Conservation (phyloP, 2,797 vertebrate species). For the Pseudochirops corinnae region DNA sequence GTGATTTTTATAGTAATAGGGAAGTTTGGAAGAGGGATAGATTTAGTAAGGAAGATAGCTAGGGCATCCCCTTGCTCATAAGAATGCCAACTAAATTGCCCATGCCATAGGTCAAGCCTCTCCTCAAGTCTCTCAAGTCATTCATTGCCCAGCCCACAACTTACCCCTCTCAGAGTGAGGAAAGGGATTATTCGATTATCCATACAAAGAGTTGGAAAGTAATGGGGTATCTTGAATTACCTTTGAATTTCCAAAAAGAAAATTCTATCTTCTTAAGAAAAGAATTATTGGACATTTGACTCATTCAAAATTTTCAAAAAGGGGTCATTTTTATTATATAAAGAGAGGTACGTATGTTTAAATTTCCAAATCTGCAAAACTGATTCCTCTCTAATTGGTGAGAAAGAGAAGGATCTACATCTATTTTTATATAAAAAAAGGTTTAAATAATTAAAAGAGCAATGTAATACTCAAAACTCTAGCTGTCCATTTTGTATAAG, state of each 20-base stretch:
- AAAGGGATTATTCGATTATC: neutral
- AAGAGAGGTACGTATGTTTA: neutral
- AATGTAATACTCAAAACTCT: accelerated
- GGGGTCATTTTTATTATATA: neutral
- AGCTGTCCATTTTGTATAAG: neutral
- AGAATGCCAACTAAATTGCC: neutral
- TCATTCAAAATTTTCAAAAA: neutral
- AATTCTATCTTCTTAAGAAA: neutral
- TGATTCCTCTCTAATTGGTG: neutral
- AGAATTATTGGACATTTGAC: neutral
- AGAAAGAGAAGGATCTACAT: neutral
- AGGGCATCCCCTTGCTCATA: neutral
- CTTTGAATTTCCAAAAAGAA: neutral
- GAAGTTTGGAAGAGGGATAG: neutral
- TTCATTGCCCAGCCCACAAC: neutral
- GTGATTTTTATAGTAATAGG: neutral
- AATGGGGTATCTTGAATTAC: neutral
- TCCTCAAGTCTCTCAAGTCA: neutral
- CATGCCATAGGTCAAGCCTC: neutral
- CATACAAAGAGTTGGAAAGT: neutral
- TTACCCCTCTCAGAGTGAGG: neutral
- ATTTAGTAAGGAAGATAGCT: neutral
- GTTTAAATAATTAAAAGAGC: neutral
- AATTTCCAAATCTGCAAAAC: neutral
- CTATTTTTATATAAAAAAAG: neutral